phyloP scores from a whole-genome alignment of 2,113 vertebrate genomes.

The Poecile atricapillus region DNA sequence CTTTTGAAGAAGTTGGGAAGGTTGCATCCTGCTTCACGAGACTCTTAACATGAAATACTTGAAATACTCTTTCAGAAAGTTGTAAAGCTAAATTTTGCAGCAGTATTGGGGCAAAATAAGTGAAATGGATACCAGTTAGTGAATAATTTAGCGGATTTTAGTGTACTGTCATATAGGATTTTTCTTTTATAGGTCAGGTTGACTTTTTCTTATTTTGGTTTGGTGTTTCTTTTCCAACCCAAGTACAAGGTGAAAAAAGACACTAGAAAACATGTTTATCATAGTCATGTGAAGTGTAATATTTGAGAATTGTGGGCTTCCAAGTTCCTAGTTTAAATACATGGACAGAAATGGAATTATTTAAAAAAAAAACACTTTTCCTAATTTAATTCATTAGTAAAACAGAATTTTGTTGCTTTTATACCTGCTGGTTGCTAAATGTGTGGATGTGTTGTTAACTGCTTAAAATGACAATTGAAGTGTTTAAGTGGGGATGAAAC shows the following conservation, averaged over 20 bases:
- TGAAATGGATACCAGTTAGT: background rate
- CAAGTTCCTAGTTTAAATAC: background rate
- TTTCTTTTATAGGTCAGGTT: background rate
- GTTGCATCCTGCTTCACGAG: rapidly evolving
- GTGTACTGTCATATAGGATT: background rate
- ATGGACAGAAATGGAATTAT: background rate
- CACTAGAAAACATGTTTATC: background rate
- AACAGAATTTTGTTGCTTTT: background rate
- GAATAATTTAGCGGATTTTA: background rate
- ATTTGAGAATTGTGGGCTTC: background rate
- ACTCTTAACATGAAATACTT: background rate
- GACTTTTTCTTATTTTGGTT: background rate
- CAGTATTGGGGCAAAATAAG: background rate
- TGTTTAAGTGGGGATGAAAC: background rate
- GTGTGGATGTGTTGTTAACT: background rate
- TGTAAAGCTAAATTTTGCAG: background rate
- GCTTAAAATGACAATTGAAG: background rate
- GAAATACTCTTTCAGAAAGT: background rate
- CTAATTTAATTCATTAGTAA: background rate
- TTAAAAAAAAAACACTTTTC: rapidly evolving
- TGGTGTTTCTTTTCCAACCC: background rate
- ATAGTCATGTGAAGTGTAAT: background rate
- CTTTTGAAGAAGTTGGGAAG: background rate
- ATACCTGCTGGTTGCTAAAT: background rate
- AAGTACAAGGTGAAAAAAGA: background rate